Base-by-base conservation (phyloP, 1,140 invertebrate species). In the Dinoponera quadriceps region DNA sequence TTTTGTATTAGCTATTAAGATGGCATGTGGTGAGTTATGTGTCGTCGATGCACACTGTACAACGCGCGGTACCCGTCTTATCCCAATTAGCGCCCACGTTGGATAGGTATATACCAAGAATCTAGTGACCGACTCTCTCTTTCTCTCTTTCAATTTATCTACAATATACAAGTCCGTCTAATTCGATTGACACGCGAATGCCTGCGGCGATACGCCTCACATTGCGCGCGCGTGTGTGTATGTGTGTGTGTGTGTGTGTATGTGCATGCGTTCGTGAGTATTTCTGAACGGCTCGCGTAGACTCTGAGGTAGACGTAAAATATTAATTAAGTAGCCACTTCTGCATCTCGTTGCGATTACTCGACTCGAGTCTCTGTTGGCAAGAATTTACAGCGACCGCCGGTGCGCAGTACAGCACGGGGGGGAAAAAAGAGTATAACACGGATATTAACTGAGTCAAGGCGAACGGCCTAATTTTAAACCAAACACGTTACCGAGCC, bases 81-180 rank as follows among this genome's bases (percentile, higher is more conserved):
- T 88, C 51, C 71, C 85, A 83, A 86, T 84, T 72, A 25, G 25
- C 60, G 60, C 65, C 25, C 59, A 66, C 22, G 25, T 78, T 49
- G 63, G 25, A 25, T 68, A n/a, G 63, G 22, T 65, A 82, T 62
- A 74, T 82, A 73, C 87, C 87, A 89, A 89, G 88, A 89, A 89
- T 88, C 85, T 78, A 83, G 82, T 38, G 77, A 88, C 68, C 88
- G 73, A 89, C 88, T 88, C 88, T 85, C 77, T 44, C 7, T 9
- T 9, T 88, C 88, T 88, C 88, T 85, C 77, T 44, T 11, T 9
- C 38, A 44, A 86, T 75, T 88, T 80, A 88, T 88, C 57, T 77
- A 88, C 49, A 25, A 80, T 88, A 62, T 60, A 85, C 68, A 75
- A 81, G 69, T 85, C 57, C 18, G 5, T 55, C 49, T 78, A 55